A percentile compares a stretch with the other conserved stretches of the same genome.
Evolutionary conservation across 2,888 invertebrate genomes (phyloP).

Genomic region (Tuta absoluta): DNA sequence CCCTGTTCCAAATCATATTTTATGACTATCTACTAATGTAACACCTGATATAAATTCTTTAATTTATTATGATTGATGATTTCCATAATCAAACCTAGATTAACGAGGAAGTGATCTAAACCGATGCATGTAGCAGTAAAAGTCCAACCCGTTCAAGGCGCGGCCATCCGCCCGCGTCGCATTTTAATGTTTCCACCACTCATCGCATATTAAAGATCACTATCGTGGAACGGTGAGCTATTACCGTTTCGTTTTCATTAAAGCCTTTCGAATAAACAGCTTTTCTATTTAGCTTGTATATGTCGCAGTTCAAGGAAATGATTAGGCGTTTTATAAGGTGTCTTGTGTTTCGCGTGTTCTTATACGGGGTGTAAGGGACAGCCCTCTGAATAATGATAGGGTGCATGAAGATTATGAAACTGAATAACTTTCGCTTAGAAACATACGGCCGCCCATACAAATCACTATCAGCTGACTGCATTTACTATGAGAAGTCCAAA

Average conservation of each 20-base stretch:
- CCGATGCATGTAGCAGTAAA: slow-evolving; percentile 4
- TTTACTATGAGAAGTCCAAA: no score
- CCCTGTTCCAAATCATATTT: no score
- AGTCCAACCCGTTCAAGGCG: slow-evolving; percentile 44
- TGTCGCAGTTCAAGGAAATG: background rate
- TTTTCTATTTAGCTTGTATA: slow-evolving; percentile 9
- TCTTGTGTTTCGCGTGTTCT: background rate
- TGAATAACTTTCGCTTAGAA: no score
- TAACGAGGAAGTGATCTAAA: background rate
- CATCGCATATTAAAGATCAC: slow-evolving; percentile 76
- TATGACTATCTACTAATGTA: no score
- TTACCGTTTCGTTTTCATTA: slow-evolving; percentile 75
- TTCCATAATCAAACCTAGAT: background rate
- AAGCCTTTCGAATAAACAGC: slow-evolving; percentile 55
- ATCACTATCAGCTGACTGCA: no score
- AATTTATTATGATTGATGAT: background rate
- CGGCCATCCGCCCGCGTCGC: slow-evolving; percentile 64
- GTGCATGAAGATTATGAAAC: no score
- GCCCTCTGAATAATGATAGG: no score
- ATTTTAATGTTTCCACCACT: slow-evolving; percentile 73
- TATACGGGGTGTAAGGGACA: no score
- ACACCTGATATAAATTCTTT: no score
- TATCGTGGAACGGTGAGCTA: slow-evolving; percentile 76
- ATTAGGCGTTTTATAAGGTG: background rate
- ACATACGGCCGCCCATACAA: no score